Evolutionary conservation across 2,888 invertebrate species (phyloP).

Genomic region (Diachrysia chrysitis): DNA sequence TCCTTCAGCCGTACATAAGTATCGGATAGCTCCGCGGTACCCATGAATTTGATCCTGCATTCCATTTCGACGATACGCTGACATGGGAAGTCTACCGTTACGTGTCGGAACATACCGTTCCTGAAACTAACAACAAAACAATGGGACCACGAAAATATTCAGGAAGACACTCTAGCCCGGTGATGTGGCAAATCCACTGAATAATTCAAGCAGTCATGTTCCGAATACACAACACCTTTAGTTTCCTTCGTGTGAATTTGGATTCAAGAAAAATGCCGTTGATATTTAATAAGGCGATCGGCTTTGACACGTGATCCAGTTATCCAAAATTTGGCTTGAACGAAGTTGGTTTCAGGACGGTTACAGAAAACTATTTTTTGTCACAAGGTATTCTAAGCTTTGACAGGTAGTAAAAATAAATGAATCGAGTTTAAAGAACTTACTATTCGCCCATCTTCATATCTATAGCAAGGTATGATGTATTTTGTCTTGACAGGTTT

Average conservation of each 20-base stretch:
- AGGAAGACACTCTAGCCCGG: constrained; percentile 24
- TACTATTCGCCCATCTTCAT: constrained; percentile 86
- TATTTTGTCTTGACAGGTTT: constrained; percentile 80
- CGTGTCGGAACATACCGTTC: constrained; percentile 84
- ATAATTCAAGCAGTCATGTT: constrained; percentile 25
- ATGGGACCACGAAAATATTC: constrained; percentile 54
- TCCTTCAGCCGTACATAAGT: constrained; percentile 71
- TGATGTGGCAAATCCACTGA: constrained; percentile 33
- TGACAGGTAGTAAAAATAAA: constrained; percentile 1
- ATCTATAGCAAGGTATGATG: constrained; percentile 84
- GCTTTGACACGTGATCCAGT: constrained; percentile 2
- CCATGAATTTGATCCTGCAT: constrained; percentile 84
- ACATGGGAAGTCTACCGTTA: constrained; percentile 79
- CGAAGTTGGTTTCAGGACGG: constrained; percentile 27
- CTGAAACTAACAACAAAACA: constrained; percentile 84
- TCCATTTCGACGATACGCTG: constrained; percentile 81
- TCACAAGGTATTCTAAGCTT: background rate
- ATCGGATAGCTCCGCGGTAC: constrained; percentile 80
- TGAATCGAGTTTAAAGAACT: constrained; percentile 60
- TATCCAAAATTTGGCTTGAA: background rate
- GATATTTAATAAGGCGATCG: background rate
- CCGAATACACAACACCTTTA: constrained; percentile 15
- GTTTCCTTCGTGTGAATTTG: constrained; percentile 9
- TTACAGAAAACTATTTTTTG: background rate
- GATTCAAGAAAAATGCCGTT: constrained; percentile 5